phyloP scores from a whole-genome alignment of 2,797 vertebrate species.

The Chiloscyllium punctatum region DNA sequence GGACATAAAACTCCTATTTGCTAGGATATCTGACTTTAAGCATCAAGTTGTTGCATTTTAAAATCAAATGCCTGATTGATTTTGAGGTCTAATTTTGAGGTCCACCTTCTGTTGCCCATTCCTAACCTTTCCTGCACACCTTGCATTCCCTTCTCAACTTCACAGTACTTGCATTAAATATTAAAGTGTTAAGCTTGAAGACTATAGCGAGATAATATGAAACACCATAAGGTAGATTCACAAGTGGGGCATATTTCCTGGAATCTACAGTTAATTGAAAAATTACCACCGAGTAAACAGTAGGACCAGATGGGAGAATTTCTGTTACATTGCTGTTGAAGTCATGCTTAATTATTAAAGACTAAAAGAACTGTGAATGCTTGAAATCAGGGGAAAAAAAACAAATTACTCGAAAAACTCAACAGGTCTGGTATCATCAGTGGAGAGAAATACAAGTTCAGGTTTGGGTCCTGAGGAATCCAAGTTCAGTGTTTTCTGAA shows the following conservation, averaged over 20 bases:
- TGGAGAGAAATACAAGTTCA: too few relatives aligned
- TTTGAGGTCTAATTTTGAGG: background rate
- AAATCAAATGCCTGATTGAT: background rate
- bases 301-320: conserved; percentile 16
- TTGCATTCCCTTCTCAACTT: too few relatives aligned
- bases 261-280: conserved; percentile 4
- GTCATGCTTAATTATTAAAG: background rate
- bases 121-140: background rate
- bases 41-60: background rate
- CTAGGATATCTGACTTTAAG: background rate
- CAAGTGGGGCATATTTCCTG: background rate
- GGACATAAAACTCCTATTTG: background rate
- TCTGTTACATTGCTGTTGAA: background rate
- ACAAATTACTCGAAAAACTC: too few relatives aligned
- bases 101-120: background rate
- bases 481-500: too few relatives aligned
- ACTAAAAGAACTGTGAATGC: too few relatives aligned
- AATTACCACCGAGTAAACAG: background rate
- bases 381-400: too few relatives aligned
- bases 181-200: background rate
- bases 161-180: background rate
- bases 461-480: too few relatives aligned
- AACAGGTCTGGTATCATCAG: too few relatives aligned
- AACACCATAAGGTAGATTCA: conserved; percentile 13
- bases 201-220: background rate